Evolutionary conservation across 2,888 invertebrate species (phyloP).

Genomic region (Flexamia atlantica): DNA sequence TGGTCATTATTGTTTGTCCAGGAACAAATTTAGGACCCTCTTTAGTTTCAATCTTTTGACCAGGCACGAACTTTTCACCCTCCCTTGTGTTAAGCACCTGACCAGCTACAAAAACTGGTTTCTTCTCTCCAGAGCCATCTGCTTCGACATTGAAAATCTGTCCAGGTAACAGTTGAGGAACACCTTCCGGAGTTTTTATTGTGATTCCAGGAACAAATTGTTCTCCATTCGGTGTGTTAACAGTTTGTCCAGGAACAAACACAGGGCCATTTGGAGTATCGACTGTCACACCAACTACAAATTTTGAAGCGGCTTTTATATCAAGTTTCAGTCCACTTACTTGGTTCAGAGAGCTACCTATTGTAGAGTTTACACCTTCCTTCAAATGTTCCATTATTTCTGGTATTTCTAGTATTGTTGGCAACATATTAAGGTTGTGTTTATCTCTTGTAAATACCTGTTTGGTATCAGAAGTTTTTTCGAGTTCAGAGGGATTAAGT

Average conservation of each 20-base stretch:
- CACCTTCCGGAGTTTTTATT: slow-evolving; percentile 82
- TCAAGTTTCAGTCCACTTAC: slow-evolving; percentile 82
- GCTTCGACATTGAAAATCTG: slow-evolving; percentile 80
- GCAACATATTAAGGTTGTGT: slow-evolving; percentile 78
- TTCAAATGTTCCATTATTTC: slow-evolving; percentile 77
- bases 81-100: slow-evolving; percentile 78
- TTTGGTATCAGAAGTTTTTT: slow-evolving; percentile 79
- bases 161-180: slow-evolving; percentile 85
- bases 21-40: slow-evolving; percentile 79
- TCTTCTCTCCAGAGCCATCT: slow-evolving; percentile 73
- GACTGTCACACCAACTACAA: slow-evolving; percentile 85
- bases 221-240: slow-evolving; percentile 82
- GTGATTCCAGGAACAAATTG: slow-evolving; percentile 86
- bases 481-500: slow-evolving; percentile 79
- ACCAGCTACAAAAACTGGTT: slow-evolving; percentile 80
- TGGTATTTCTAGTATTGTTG: slow-evolving; percentile 81
- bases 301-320: slow-evolving; percentile 81
- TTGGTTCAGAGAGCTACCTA: slow-evolving; percentile 77
- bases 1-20: slow-evolving; percentile 81
- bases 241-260: slow-evolving; percentile 87
- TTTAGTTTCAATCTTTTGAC: slow-evolving; percentile 80
- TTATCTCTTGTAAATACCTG: slow-evolving; percentile 77
- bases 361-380: slow-evolving; percentile 78
- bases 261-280: slow-evolving; percentile 83
- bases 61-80: slow-evolving; percentile 80